phyloP scores from a whole-genome alignment of 2,113 vertebrate species.

The Psittacula cyanocephala region DNA sequence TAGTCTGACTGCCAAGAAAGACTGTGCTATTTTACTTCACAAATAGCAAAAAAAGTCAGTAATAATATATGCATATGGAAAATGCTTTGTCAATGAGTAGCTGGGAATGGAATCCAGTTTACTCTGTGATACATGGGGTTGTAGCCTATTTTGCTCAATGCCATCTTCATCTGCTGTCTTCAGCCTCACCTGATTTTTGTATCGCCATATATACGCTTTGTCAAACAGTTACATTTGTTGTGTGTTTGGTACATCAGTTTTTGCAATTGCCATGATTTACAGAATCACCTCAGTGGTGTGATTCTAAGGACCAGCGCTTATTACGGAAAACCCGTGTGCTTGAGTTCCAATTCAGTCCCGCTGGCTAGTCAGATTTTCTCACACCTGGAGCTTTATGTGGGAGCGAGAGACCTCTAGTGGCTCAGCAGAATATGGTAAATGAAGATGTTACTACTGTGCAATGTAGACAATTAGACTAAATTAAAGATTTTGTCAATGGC shows the following conservation, averaged over 20 bases:
- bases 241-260: background rate
- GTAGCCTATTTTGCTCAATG: background rate
- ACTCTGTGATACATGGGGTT: background rate
- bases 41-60: background rate
- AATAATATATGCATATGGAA: background rate
- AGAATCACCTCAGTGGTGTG: background rate
- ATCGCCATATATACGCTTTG: background rate
- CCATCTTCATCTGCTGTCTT: background rate
- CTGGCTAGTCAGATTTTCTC: background rate
- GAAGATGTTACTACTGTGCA: background rate
- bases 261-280: background rate
- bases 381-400: background rate
- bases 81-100: background rate
- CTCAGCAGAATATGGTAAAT: background rate
- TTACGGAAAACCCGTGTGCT: background rate
- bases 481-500: background rate
- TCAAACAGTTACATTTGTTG: background rate
- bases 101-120: background rate
- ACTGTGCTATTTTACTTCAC: background rate
- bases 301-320: background rate
- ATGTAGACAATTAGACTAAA: background rate
- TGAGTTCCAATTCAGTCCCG: background rate
- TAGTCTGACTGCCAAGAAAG: background rate
- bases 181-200: background rate
- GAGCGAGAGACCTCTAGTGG: conserved; percentile 54